Evolutionary conservation across 2,113 vertebrate genomes (phyloP).

Genomic region (Loxodonta africana): DNA sequence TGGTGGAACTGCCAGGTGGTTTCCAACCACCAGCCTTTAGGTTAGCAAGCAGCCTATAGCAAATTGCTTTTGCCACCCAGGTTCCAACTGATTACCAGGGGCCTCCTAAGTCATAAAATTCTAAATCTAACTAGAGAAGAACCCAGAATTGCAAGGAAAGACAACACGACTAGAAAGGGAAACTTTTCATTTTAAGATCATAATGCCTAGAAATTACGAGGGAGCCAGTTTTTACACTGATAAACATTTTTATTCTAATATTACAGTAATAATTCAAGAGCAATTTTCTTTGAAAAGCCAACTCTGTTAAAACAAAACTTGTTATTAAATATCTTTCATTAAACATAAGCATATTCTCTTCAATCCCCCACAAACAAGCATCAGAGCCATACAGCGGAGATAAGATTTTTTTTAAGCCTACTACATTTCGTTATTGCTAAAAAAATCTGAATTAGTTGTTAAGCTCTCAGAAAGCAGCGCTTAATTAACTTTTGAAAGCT

Average conservation of each 20-base stretch:
- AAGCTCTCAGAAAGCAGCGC: slow-evolving; percentile 79
- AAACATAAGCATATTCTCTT: slow-evolving; percentile 83
- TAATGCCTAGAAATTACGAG: slow-evolving; percentile 40
- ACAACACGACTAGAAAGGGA: not conserved
- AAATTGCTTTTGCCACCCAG: not conserved
- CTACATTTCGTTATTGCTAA: slow-evolving; percentile 87
- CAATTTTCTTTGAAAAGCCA: slow-evolving; percentile 87
- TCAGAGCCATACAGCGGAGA: slow-evolving; percentile 84
- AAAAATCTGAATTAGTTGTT: slow-evolving; percentile 78
- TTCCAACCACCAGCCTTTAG: not conserved
- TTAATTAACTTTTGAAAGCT: slow-evolving; percentile 88
- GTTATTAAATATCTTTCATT: slow-evolving; percentile 88
- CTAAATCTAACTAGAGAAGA: not conserved
- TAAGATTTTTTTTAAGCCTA: slow-evolving; percentile 80
- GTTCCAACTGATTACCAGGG: not conserved
- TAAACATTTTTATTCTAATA: slow-evolving; percentile 88
- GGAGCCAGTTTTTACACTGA: slow-evolving; percentile 82
- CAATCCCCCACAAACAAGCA: slow-evolving; percentile 80
- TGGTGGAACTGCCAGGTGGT: not conserved
- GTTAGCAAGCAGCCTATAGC: not conserved
- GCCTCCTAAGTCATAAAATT: not conserved
- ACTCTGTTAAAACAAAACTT: slow-evolving; percentile 87
- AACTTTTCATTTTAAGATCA: slow-evolving; percentile 24
- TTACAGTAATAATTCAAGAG: slow-evolving; percentile 88
- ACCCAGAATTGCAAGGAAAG: not conserved